Percentiles rank a stretch among this genome's conserved stretches.
Evolutionary conservation across 2,888 invertebrate species (phyloP).

Genomic region (Conchocele bisecta): DNA sequence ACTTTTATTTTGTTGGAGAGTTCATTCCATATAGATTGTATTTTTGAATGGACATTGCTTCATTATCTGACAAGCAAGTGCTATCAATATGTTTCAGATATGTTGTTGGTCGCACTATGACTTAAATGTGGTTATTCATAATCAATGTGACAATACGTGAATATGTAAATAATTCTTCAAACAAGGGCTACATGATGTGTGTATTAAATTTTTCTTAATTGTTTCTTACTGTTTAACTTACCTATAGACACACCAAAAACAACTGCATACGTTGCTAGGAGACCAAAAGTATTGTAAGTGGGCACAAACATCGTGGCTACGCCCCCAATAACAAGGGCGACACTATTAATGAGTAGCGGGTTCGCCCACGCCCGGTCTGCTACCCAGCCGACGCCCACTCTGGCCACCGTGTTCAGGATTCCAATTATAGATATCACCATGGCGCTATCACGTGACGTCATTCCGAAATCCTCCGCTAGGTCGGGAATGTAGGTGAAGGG

Average conservation of each 20-base stretch:
- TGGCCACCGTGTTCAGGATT: conserved; percentile 97
- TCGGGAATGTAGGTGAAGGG: conserved; percentile 91
- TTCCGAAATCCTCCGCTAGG: conserved; percentile 61
- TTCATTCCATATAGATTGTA: no score
- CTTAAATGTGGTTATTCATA: no score
- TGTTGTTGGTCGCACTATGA: no score
- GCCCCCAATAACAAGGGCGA: conserved; percentile 92
- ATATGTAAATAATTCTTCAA: no score
- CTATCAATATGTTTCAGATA: no score
- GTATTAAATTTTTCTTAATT: no score
- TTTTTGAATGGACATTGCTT: no score
- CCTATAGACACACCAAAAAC: conserved; percentile 90
- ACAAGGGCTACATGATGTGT: no score
- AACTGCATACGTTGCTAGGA: conserved; percentile 91
- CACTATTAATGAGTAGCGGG: conserved; percentile 93
- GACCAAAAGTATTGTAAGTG: conserved; percentile 89
- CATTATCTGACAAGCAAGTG: no score
- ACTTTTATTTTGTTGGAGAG: no score
- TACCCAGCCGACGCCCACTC: conserved; percentile 94
- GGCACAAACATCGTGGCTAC: conserved; percentile 92
- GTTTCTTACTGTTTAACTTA: conserved; percentile 60
- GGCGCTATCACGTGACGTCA: conserved; percentile 59
- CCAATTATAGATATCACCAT: conserved; percentile 69
- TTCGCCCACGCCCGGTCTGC: conserved; percentile 89
- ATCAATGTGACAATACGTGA: no score